These are phyloP conservation scores for Eupithecia tripunctaria DNA, from an alignment of 2,888 invertebrate genomes.

Conservation along the genomic window DNA sequence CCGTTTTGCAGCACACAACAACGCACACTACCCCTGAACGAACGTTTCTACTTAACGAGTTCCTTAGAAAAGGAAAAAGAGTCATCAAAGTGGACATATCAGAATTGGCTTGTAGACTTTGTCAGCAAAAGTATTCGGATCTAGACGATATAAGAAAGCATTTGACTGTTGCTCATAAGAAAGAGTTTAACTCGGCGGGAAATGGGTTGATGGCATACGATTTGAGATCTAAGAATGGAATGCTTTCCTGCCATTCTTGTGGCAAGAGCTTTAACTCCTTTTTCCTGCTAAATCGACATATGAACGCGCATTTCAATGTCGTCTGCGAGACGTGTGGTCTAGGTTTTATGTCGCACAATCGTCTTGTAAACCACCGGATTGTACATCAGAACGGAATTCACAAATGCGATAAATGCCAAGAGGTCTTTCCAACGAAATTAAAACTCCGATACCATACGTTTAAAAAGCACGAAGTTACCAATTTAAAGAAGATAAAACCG, in stretches of 20 bases:
- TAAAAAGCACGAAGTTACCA: conserved; percentile 72
- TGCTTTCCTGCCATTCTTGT: conserved; percentile 72
- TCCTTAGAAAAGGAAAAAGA: conserved; percentile 73
- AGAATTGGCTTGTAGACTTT: conserved; percentile 69
- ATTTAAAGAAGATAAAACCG: conserved; percentile 70
- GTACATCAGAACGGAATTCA: conserved; percentile 74
- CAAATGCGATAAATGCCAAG: conserved; percentile 72
- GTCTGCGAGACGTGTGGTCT: conserved; percentile 79
- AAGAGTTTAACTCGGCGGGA: conserved; percentile 75
- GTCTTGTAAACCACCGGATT: conserved; percentile 71
- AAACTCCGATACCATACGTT: conserved; percentile 73
- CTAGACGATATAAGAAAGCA: conserved; percentile 72
- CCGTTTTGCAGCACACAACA: conserved; percentile 48
- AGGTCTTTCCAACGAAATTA: conserved; percentile 71
- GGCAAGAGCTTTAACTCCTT: conserved; percentile 74
- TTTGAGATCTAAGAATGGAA: conserved; percentile 63
- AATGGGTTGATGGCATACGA: conserved; percentile 77
- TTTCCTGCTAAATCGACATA: conserved; percentile 74
- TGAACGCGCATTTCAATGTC: conserved; percentile 77
- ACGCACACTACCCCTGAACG: conserved; percentile 59
- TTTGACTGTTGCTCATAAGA: conserved; percentile 63
- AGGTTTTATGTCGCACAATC: conserved; percentile 76
- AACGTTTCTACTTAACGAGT: conserved; percentile 64
- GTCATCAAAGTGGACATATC: conserved; percentile 79
- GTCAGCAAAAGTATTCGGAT: conserved; percentile 70